Conservation (phyloP, 2,113 vertebrate species). For the Sebastes fasciatus region DNA sequence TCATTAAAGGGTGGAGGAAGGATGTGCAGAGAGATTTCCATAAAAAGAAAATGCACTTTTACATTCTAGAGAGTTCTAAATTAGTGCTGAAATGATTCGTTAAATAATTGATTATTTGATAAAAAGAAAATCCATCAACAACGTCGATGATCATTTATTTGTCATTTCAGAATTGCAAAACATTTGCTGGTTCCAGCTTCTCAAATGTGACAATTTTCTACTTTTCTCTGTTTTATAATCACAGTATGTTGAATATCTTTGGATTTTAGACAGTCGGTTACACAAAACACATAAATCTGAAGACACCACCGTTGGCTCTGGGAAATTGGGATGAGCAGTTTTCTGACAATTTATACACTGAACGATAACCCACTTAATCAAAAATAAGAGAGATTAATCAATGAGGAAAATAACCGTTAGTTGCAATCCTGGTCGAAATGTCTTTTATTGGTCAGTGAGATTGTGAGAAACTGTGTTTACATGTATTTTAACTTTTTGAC, state of each 20-base stretch:
- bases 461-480: neutral
- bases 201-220: neutral
- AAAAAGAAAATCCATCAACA: neutral
- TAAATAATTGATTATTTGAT: neutral
- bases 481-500: neutral
- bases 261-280: neutral
- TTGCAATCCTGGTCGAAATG: neutral
- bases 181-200: neutral
- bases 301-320: neutral
- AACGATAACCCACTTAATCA: neutral
- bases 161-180: neutral
- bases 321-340: neutral
- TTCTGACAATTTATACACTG: neutral
- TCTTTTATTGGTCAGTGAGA: neutral
- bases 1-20: slow-evolving; percentile 7
- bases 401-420: neutral
- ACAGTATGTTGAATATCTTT: neutral
- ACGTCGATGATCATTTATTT: neutral
- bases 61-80: neutral
- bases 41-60: neutral
- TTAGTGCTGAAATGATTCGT: neutral
- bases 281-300: neutral
- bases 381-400: neutral
- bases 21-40: neutral
- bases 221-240: neutral